phyloP scores from a whole-genome alignment of 2,888 invertebrate species.

The Metellina segmentata region DNA sequence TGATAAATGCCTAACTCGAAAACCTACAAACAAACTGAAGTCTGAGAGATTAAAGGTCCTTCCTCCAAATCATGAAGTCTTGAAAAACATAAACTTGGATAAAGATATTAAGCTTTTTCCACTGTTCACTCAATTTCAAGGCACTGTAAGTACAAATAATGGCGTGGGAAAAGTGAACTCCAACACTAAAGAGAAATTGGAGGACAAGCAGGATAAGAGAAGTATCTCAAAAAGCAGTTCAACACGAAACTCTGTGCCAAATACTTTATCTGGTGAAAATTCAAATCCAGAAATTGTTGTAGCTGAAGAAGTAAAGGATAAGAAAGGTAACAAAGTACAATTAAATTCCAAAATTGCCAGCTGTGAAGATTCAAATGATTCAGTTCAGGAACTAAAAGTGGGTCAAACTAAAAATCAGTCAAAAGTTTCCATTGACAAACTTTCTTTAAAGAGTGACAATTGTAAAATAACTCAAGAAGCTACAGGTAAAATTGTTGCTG shows the following conservation, averaged over 20 bases:
- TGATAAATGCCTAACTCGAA: background rate
- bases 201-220: background rate
- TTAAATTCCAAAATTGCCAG: background rate
- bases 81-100: background rate
- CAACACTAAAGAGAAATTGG: background rate
- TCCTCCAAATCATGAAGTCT: background rate
- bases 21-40: background rate
- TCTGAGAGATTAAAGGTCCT: background rate
- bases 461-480: background rate
- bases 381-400: background rate
- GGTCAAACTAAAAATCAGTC: background rate
- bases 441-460: background rate
- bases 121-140: constrained; percentile 10
- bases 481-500: background rate
- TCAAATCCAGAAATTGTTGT: background rate
- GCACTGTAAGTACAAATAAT: background rate
- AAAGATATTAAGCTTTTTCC: constrained; percentile 25
- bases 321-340: background rate
- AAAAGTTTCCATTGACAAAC: no score
- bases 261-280: background rate
- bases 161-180: background rate
- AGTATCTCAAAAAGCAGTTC: no score
- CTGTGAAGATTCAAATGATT: background rate
- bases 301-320: background rate
- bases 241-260: no score